Conservation (phyloP, 2,888 invertebrate genomes). For the Calameuta idolon region DNA sequence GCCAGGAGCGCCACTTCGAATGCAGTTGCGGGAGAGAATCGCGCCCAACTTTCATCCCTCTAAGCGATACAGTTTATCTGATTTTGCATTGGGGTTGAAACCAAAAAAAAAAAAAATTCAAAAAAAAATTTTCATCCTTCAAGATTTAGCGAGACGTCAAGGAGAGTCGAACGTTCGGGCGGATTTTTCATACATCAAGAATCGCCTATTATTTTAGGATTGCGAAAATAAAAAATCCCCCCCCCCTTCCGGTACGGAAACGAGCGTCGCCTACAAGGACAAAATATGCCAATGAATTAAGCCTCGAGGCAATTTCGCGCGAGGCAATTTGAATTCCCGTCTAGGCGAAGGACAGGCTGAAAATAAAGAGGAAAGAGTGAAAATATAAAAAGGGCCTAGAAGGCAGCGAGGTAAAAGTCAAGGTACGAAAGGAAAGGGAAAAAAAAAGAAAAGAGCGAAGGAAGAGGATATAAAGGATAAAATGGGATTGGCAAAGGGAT, state of each 20-base stretch:
- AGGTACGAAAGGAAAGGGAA: too few species aligned
- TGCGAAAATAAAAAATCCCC: background rate
- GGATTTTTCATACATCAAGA: background rate
- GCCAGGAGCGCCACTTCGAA: background rate
- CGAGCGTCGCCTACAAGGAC: background rate
- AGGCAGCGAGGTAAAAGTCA: background rate
- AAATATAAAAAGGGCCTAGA: conserved; percentile 12
- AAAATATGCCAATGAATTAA: background rate
- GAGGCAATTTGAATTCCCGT: background rate
- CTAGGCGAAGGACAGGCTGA: background rate
- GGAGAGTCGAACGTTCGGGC: background rate
- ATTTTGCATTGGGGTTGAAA: background rate
- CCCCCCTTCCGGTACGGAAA: background rate
- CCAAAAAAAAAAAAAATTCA: too few species aligned
- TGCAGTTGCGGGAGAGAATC: background rate
- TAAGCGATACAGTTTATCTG: background rate
- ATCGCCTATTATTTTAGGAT: background rate
- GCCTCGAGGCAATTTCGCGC: background rate
- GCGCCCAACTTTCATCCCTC: background rate
- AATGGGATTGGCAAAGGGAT: background rate
- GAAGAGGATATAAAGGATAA: background rate
- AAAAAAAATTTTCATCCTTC: too few species aligned
- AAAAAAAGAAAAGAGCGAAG: background rate
- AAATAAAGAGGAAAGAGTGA: background rate
- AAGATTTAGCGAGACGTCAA: background rate